Conservation (phyloP, 2,888 invertebrate species). For the Petrophora chlorosata region DNA sequence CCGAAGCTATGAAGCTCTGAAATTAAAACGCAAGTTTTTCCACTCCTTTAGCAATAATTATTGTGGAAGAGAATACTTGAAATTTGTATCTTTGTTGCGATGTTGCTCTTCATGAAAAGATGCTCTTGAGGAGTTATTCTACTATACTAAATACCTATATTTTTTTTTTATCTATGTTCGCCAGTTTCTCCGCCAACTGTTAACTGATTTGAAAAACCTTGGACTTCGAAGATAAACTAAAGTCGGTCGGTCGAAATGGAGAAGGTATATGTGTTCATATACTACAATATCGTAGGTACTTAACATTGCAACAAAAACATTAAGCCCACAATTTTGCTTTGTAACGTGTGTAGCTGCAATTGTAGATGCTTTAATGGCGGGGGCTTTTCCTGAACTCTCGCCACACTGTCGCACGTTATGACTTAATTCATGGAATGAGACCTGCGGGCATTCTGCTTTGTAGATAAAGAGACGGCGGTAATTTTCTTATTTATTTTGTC, state of each 20-base stretch:
- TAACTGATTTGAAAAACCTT: too few relatives aligned
- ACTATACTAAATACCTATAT: too few relatives aligned
- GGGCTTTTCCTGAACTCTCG: slow-evolving; percentile 13
- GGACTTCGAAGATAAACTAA: too few relatives aligned
- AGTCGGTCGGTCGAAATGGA: too few relatives aligned
- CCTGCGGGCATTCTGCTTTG: neutral
- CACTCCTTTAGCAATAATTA: slow-evolving; percentile 24
- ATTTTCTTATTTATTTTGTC: too few relatives aligned
- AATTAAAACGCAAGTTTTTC: slow-evolving; percentile 27
- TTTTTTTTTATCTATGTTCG: too few relatives aligned
- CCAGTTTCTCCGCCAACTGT: too few relatives aligned
- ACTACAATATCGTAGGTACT: too few relatives aligned
- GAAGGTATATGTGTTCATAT: too few relatives aligned
- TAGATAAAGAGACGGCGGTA: neutral
- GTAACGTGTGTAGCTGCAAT: neutral
- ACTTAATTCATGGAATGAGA: neutral
- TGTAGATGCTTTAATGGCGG: slow-evolving; percentile 3
- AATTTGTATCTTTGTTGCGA: slow-evolving; percentile 19
- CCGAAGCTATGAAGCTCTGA: slow-evolving; percentile 13
- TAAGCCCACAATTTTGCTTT: too few relatives aligned
- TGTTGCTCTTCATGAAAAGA: slow-evolving; percentile 19
- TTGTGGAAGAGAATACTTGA: slow-evolving; percentile 21
- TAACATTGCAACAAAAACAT: too few relatives aligned
- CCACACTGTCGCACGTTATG: slow-evolving; percentile 21
- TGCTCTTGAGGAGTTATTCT: slow-evolving; percentile 2